Evolutionary conservation across 2,797 vertebrate genomes (phyloP).

Genomic region (Characodon lateralis): DNA sequence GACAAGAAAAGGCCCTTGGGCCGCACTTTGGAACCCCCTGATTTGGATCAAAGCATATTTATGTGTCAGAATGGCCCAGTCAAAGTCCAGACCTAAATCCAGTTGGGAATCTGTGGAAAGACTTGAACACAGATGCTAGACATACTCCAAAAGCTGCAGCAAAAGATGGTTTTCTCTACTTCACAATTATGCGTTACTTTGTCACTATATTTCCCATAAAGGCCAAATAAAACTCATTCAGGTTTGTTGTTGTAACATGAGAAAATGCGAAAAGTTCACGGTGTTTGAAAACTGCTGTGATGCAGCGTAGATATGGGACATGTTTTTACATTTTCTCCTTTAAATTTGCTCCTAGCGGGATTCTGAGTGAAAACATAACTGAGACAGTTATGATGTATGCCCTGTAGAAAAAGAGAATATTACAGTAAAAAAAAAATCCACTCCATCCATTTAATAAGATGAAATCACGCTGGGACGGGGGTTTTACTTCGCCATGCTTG

Average conservation of each 20-base stretch:
- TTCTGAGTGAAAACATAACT: conserved; percentile 57
- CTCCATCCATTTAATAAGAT: conserved; percentile 47
- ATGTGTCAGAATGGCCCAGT: not conserved
- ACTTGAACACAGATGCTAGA: not conserved
- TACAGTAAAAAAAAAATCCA: conserved; percentile 28
- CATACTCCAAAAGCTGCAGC: not conserved
- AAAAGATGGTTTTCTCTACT: no score
- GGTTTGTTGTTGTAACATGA: not conserved
- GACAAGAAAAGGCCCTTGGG: no score
- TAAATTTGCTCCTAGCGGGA: conserved; percentile 59
- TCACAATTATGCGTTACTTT: no score
- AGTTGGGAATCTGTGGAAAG: not conserved
- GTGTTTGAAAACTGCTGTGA: not conserved
- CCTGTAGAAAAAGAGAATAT: conserved; percentile 38
- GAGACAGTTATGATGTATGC: conserved; percentile 43
- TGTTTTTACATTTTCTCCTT: conserved; percentile 33
- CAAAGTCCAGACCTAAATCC: not conserved
- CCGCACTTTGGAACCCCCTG: no score
- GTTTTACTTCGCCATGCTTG: conserved; percentile 21
- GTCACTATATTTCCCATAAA: no score
- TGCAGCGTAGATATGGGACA: conserved; percentile 14
- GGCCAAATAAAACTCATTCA: not conserved
- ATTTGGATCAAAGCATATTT: not conserved
- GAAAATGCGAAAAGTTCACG: not conserved
- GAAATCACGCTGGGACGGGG: conserved; percentile 52